Base-by-base conservation (phyloP, 2,797 vertebrate species). In the Fistularia tabacaria region DNA sequence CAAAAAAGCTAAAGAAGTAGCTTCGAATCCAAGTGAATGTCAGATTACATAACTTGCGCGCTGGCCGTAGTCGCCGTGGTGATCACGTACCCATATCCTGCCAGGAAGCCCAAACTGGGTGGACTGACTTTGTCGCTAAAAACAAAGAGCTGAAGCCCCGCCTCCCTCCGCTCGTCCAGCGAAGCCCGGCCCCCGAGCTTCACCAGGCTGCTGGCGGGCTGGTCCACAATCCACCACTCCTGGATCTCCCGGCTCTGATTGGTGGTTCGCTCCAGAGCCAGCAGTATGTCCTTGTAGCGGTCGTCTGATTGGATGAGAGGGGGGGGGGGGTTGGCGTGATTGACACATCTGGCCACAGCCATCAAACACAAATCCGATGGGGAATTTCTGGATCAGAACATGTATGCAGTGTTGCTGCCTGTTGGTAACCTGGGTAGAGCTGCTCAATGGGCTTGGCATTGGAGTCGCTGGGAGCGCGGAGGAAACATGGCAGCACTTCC, bases 61-160 rank as follows among this genome's bases (percentile, higher is more conserved):
- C 7, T n/a, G n/a, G n/a, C 39, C 10, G 39, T 10, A 3, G 39
- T 40, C 10, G 39, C 39, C 39, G 10, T 40, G 10, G 39, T 40
- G 10, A 5, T 9, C 11, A 10, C 88, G 89, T 91, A 98, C 95
- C 95, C 95, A 9, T 97, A 98, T 75, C 95, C 95, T 49, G 95
- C 95, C 62, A 98, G 88, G 76, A 98, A 98, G 68, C 95, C 94
- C 60, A 98, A 90, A 72, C 95, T 98, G 0, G 95, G 95, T 40
- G 95, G 95, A 66, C 94, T 97, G 83, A 98, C 94, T 94, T 97
- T 96, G 76, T 97, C 95, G 70, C 94, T 98, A 82, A 97, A 97
- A 61, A 97, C 91, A 59, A 93, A 89, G 60, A 98, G 81, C 66
- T 95, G 92, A 71, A 96, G 89, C 49, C 94, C 92, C 2, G 85